A percentile compares a stretch with the other conserved stretches of the same genome.
Conservation (phyloP, 2,888 invertebrate species). For the Pyrochroa serraticornis region DNA sequence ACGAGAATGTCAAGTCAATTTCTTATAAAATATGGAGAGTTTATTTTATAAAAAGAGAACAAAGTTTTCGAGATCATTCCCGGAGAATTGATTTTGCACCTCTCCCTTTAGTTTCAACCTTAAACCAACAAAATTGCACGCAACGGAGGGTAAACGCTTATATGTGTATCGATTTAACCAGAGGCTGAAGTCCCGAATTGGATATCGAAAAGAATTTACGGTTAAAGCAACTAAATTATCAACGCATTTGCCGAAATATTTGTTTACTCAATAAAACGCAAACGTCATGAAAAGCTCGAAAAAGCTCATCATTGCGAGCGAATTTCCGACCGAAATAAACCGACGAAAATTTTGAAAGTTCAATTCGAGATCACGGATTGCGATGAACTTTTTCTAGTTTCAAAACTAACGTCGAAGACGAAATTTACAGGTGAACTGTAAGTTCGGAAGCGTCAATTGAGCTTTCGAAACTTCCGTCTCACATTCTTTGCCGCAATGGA, state of each 20-base stretch:
- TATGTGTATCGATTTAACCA: constrained; percentile 19
- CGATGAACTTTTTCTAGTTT: too few species aligned
- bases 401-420: too few species aligned
- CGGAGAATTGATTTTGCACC: constrained; percentile 35
- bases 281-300: too few species aligned
- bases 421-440: too few species aligned
- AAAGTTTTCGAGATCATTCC: constrained; percentile 29
- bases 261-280: background rate
- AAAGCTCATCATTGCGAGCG: too few species aligned
- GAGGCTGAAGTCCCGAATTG: background rate
- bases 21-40: constrained; percentile 38
- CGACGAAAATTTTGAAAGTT: too few species aligned
- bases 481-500: too few species aligned
- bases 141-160: constrained; percentile 16
- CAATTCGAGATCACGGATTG: too few species aligned
- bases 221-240: background rate
- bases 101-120: constrained; percentile 18
- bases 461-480: too few species aligned
- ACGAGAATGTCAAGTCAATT: constrained; percentile 40
- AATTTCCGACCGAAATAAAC: too few species aligned
- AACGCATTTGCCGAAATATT: background rate
- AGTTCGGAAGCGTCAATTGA: too few species aligned
- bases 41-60: constrained; percentile 39
- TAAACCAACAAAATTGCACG: constrained; percentile 24
- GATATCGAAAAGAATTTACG: too few species aligned